Evolutionary conservation across 2,888 invertebrate genomes (phyloP).

Genomic region (Plebejus argus): DNA sequence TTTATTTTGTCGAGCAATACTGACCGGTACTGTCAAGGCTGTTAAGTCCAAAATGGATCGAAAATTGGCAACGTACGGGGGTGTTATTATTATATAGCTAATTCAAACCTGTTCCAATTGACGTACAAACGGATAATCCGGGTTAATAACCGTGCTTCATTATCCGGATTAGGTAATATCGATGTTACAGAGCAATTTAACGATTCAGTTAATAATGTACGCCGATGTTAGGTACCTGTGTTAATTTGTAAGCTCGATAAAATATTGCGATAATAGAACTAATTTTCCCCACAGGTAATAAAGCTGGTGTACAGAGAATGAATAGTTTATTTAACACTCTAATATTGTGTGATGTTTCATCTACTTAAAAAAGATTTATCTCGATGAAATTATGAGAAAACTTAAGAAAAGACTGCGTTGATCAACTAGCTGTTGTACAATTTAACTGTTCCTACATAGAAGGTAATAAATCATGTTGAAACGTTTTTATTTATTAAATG

Average conservation of each 20-base stretch:
- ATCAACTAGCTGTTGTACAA: no score
- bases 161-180: conserved; percentile 33
- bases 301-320: no score
- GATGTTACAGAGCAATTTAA: conserved; percentile 11
- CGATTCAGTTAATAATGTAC: conserved; percentile 20
- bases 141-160: conserved; percentile 32
- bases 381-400: no score
- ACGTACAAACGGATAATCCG: conserved; percentile 32
- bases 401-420: no score
- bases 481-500: no score
- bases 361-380: no score
- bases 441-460: no score
- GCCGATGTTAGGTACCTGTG: neutral
- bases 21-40: neutral
- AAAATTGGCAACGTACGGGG: neutral
- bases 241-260: neutral
- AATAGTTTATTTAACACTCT: no score
- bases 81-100: conserved; percentile 25
- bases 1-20: neutral
- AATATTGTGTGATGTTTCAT: no score
- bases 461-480: no score
- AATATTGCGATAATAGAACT: neutral
- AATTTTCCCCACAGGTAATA: neutral
- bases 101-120: conserved; percentile 33
- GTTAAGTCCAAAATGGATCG: neutral